Evolutionary conservation across 2,888 invertebrate genomes (phyloP), one percentile per base, ranked within the genome.

Genomic region (Agrochola circellaris): DNA sequence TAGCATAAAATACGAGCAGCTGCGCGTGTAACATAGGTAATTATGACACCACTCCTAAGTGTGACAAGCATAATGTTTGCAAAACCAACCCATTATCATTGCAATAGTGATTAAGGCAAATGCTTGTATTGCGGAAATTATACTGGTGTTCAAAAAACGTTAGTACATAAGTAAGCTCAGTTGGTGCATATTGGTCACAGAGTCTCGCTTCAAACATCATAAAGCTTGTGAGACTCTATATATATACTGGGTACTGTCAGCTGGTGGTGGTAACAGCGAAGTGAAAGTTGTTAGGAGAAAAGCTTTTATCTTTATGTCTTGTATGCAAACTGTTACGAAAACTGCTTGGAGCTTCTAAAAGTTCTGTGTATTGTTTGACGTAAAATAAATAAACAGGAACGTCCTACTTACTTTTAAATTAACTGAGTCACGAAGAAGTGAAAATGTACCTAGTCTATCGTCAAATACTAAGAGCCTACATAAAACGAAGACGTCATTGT

Each of bases 401-500:
- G n/a, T n/a, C n/a, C 8, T 6, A n/a, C 38, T 38, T 45, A 65
- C 0, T 42, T 42, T 26, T 42, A 11, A 65, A 42, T 26, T 65
- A 45, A 13, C 6, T 26, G 7, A 13, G 26, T 3, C 20, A 20
- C n/a, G 38, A 65, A 65, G 2, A 9, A n/a, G 11, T 26, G n/a
- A 65, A 65, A 34, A 58, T 45, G 20, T n/a, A 17, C n/a, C 42
- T 13, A n/a, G 2, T 54, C 7, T 42, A 48, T 20, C 2, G 23
- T 42, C 13, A 38, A 51, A 54, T 20, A 13, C 17, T 42, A 11
- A 20, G 20, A 15, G 38, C 45, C 30, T 42, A 15, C 51, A 26
- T 51, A 8, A 51, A 45, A 34, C 26, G 26, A 68, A 65, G 54
- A 79, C 13, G 34, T 73, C 54, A 65, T 65, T 73, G 26, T 48